phyloP scores from a whole-genome alignment of 2,797 vertebrate species.

The Channa striata region DNA sequence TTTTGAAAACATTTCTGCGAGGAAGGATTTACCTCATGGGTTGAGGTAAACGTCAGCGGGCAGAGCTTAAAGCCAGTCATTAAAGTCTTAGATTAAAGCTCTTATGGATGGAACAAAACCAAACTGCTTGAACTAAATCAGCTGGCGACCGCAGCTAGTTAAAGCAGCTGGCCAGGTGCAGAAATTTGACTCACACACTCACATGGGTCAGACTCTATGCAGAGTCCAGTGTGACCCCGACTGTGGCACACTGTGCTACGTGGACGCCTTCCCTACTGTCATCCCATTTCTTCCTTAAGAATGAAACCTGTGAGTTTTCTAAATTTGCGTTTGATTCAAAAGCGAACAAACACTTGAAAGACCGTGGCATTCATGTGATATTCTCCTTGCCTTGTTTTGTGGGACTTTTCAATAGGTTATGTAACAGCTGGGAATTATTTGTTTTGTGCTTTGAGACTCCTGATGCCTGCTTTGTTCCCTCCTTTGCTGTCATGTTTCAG shows the following conservation, averaged over 20 bases:
- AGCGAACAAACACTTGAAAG: neutral
- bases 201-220: no score
- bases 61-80: neutral
- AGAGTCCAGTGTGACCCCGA: no score
- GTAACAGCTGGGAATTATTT: constrained; percentile 53
- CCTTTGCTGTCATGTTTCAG: constrained; percentile 61
- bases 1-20: constrained; percentile 6
- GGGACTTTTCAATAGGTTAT: constrained; percentile 46
- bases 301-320: neutral
- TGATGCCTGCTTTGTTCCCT: constrained; percentile 54
- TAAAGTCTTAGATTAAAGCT: no score
- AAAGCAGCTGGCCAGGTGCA: no score
- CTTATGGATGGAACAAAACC: no score
- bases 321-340: neutral
- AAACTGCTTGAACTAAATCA: no score
- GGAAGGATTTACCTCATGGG: constrained; percentile 23
- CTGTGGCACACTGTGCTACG: no score
- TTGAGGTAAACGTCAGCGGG: constrained; percentile 1
- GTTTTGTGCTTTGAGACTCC: constrained; percentile 66
- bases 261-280: no score
- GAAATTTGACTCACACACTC: no score
- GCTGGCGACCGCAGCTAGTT: no score
- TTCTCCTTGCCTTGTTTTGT: constrained; percentile 80
- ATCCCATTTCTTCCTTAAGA: neutral
- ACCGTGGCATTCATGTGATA: constrained; percentile 17